phyloP scores from a whole-genome alignment of 1,140 invertebrate species.

The Drosophila lacteicornis region DNA sequence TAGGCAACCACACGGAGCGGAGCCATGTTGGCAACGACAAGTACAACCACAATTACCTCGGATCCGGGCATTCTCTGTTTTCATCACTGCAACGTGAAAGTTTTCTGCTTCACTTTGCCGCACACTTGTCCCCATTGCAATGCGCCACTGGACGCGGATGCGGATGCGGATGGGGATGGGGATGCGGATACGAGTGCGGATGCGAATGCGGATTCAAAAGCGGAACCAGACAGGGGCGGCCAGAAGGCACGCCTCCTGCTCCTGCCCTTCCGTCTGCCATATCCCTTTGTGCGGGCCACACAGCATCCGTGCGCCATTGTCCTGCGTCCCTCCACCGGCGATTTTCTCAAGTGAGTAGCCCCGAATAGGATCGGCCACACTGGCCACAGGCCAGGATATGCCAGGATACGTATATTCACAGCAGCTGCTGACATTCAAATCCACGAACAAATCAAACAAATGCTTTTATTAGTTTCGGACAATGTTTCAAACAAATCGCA shows the following conservation, averaged over 20 bases:
- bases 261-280: slow-evolving; percentile 91
- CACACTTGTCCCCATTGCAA: slow-evolving; percentile 90
- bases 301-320: slow-evolving; percentile 90
- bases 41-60: slow-evolving; percentile 82
- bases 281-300: slow-evolving; percentile 91
- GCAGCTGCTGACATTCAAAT: slow-evolving; percentile 19
- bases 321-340: slow-evolving; percentile 91
- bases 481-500: not conserved
- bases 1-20: slow-evolving; percentile 21
- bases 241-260: slow-evolving; percentile 84
- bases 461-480: slow-evolving; percentile 25
- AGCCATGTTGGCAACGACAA: slow-evolving; percentile 55
- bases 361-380: slow-evolving; percentile 3
- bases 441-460: slow-evolving; percentile 36
- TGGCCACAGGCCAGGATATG: slow-evolving; percentile 1
- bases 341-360: slow-evolving; percentile 91
- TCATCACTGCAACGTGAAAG: slow-evolving; percentile 92
- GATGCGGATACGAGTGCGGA: slow-evolving; percentile 16
- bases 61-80: slow-evolving; percentile 93
- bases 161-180: slow-evolving; percentile 41
- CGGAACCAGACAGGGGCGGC: slow-evolving; percentile 23
- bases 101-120: slow-evolving; percentile 91
- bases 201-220: slow-evolving; percentile 33
- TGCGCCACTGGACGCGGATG: slow-evolving; percentile 85
- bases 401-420: slow-evolving; percentile 9